Base-by-base conservation (phyloP, 2,797 vertebrate species). In the Amblyopsis hoosieri region DNA sequence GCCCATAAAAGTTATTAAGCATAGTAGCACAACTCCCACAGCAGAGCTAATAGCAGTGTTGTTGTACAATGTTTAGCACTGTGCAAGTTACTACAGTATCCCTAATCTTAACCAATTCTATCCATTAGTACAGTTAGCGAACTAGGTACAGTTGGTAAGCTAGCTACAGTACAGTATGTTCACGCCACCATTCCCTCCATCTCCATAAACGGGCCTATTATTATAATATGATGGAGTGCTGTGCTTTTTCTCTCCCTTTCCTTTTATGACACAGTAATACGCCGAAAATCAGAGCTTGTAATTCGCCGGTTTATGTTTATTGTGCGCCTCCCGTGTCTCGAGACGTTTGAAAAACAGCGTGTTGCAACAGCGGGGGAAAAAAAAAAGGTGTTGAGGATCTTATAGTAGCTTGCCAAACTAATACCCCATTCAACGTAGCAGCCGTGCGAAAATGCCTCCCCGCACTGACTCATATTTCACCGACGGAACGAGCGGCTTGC, bases 341-440 rank as follows among this genome's bases (percentile, higher is more conserved):
- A 84, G 84, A 85, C 82, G 33, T 80, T 89, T 89, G 86, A 89
- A 88, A 82, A 90, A 88, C 85, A 87, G 85, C 79, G 45, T 83
- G 78, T 83, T 79, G 85, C 78, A 75, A 80, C 71, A 75, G 77
- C 73, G 75, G 71, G 23, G 47, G 45, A 54, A 13, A 48, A n/a
- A 54, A 71, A 82, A 87, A 87, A 58, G 81, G 82, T 81, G 85
- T 84, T 66, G 76, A 86, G 80, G 81, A 86, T 89, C 85, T 84
- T 82, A 76, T 84, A 86, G 87, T 86, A 86, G 84, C 85, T 83
- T 83, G 85, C 86, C 88, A 88, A 90, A 89, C 90, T 89, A 88
- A 89, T 77, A 81, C 85, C 76, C 83, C 85, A 85, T 85, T 85
- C 85, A 88, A 79, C 69, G 52, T 62, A 74, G 86, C 82, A 69